Evolutionary conservation across 2,888 invertebrate genomes (phyloP).

Genomic region (Glyphotaelius pellucidus): DNA sequence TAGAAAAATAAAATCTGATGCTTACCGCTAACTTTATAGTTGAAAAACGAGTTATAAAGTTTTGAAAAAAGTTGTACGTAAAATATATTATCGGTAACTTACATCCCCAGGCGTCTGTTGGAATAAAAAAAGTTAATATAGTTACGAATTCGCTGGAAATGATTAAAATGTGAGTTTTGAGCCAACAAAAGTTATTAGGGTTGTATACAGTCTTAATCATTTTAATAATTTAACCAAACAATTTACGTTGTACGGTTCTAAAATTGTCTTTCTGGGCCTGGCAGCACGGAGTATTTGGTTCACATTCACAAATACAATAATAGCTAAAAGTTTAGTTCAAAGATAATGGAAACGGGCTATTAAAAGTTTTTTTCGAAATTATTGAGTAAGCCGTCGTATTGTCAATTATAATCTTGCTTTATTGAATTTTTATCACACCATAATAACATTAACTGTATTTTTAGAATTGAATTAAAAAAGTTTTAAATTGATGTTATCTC

Average conservation of each 20-base stretch:
- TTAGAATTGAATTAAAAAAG: neutral
- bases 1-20: no score
- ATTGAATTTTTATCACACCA: no score
- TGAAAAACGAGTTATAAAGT: no score
- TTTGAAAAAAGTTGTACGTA: no score
- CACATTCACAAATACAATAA: neutral
- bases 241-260: neutral
- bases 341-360: neutral
- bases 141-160: no score
- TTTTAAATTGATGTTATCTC: neutral
- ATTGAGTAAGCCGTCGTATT: neutral
- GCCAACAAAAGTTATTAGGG: no score
- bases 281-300: neutral
- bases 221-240: neutral
- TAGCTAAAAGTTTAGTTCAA: neutral
- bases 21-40: no score
- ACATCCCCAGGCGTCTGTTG: no score
- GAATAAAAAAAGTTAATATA: no score
- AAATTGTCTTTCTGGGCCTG: neutral
- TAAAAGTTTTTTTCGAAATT: neutral
- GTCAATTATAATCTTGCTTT: neutral
- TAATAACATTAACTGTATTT: neutral
- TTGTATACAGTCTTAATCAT: no score
- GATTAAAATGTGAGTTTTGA: no score
- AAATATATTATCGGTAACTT: no score